These are phyloP conservation scores for Chymomyza fuscimana DNA, from an alignment of 2,888 invertebrate genomes.

Conservation along the genomic window DNA sequence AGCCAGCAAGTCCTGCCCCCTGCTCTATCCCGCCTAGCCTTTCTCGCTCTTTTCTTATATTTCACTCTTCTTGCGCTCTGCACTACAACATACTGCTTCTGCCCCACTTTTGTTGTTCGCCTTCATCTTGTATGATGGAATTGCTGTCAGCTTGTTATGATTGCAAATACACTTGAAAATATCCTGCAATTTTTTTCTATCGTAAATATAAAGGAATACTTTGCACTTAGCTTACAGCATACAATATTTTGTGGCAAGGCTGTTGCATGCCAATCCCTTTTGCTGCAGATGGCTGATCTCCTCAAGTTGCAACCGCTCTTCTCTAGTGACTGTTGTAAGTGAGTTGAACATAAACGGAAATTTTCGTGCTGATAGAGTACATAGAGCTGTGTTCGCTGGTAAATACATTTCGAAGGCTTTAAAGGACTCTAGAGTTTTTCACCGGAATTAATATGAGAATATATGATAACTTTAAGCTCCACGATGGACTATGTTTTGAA, in stretches of 20 bases:
- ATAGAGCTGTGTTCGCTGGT: no score
- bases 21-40: neutral
- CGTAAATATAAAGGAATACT: neutral
- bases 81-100: slow-evolving; percentile 24
- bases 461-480: no score
- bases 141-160: slow-evolving; percentile 60
- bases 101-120: neutral
- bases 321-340: neutral
- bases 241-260: neutral
- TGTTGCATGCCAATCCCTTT: neutral
- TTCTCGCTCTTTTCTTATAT: neutral
- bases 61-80: neutral
- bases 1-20: neutral
- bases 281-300: neutral
- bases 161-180: slow-evolving; percentile 57
- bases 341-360: neutral
- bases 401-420: neutral
- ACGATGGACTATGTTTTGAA: no score
- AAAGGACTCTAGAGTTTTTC: neutral
- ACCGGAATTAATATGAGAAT: neutral
- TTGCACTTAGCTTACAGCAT: slow-evolving; percentile 1
- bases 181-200: slow-evolving; percentile 28
- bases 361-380: neutral
- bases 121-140: slow-evolving; percentile 28
- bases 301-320: neutral